These are phyloP conservation scores for Sus scrofa DNA, from an alignment of 2,113 vertebrate genomes.

Conservation along the genomic window T2T-Sscrofa CM000823.6:58875501-58876000, in stretches of 20 bases:
- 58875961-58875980: slow-evolving; percentile 54
- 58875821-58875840: neutral
- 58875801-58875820: neutral
- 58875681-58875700: neutral
- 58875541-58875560: too few relatives aligned
- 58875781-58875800: neutral
- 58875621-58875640: neutral
- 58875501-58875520: neutral
- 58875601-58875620: neutral
- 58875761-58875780: too few relatives aligned
- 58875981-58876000: neutral
- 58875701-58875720: neutral
- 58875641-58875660: neutral
- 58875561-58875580: neutral
- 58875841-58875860: neutral
- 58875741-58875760: neutral
- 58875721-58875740: neutral
- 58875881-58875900: neutral
- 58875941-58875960: neutral
- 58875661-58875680: neutral
- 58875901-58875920: slow-evolving; percentile 28
- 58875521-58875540: neutral
- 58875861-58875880: neutral
- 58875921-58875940: neutral
- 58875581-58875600: rapidly evolving